Evolutionary conservation across 1,140 invertebrate species (phyloP), one percentile per base, ranked within the genome.

Genomic region (Chrysopa pallens): DNA sequence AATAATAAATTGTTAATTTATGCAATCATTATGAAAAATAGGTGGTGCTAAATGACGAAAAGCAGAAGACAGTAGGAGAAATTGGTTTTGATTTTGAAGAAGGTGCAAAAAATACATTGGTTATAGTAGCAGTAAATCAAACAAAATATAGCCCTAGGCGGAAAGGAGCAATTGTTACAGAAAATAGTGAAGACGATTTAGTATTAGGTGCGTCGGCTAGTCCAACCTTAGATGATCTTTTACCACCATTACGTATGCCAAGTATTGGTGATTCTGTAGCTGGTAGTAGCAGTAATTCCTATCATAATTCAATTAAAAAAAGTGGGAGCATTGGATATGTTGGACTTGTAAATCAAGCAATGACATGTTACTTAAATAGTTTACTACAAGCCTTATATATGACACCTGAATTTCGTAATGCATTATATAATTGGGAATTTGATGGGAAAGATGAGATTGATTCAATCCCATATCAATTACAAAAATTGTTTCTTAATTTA

Each of bases 371-470:
- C 57, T 67, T 94, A 9, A 94, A 93, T 58, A 89, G 84, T 64
- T 62, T 93, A 17, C 64, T 94, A 1, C 89, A 94, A 64, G 83
- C 84, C 1, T 64, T 94, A 2, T 93, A 74, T 53, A 93, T 94
- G 85, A 93, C 88, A 5, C 89, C 90, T n/a, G 89, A 94, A 62
- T 92, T 94, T 57, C 67, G 89, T 29, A 94, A 94, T 64, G 82
- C 84, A 2, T 60, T 93, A 6, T 92, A 92, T 56, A 80, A 79
- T 50, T 89, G 86, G 82, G 75, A 86, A 59, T 87, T 80, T 56
- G 79, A 82, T 55, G 75, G 74, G 17, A 69, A 68, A 43, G 71
- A 76, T 52, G 71, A 74, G 50, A 66, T 62, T 12, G 78, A 78
- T 54, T 87, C 76, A 50, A 92, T 90, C 51, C 85, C 84, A 1